Percentiles rank a stretch among this genome's conserved stretches.
Evolutionary conservation across 1,140 invertebrate species (phyloP).

Genomic region (Tetranychus cinnabarinus): DNA sequence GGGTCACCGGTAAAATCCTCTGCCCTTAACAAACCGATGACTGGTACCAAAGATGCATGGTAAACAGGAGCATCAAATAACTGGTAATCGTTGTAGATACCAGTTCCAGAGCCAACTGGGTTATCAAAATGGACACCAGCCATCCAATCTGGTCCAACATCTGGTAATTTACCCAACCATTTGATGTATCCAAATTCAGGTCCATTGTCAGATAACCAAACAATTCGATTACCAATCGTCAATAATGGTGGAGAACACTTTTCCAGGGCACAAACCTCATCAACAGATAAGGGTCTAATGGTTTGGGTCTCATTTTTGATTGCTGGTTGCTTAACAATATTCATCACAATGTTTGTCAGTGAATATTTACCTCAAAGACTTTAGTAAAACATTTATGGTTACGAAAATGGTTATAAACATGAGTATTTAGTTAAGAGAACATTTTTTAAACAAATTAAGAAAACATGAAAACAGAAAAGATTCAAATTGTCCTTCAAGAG

Average conservation of each 20-base stretch:
- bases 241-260: not conserved
- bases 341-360: too few relatives aligned
- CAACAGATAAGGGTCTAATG: not conserved
- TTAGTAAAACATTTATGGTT: too few relatives aligned
- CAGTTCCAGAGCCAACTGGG: conserved; percentile 27
- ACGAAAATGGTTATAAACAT: too few relatives aligned
- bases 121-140: conserved; percentile 33
- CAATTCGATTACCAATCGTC: conserved; percentile 15
- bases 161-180: conserved; percentile 30
- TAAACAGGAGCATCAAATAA: conserved; percentile 28
- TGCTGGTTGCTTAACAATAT: too few relatives aligned
- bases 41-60: conserved; percentile 32
- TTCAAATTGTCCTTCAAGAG: too few relatives aligned
- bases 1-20: conserved; percentile 19
- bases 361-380: too few relatives aligned
- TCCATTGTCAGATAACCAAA: conserved; percentile 29
- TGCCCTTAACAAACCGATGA: conserved; percentile 27
- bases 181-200: conserved; percentile 26
- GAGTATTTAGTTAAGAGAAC: too few relatives aligned
- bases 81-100: conserved; percentile 24
- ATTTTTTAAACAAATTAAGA: too few relatives aligned
- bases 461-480: too few relatives aligned
- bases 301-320: too few relatives aligned
- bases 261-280: not conserved
- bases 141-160: conserved; percentile 25